These are phyloP conservation scores for Neosilurus mollespiculum DNA, from an alignment of 2,797 vertebrate genomes.

Conservation along the genomic window DNA sequence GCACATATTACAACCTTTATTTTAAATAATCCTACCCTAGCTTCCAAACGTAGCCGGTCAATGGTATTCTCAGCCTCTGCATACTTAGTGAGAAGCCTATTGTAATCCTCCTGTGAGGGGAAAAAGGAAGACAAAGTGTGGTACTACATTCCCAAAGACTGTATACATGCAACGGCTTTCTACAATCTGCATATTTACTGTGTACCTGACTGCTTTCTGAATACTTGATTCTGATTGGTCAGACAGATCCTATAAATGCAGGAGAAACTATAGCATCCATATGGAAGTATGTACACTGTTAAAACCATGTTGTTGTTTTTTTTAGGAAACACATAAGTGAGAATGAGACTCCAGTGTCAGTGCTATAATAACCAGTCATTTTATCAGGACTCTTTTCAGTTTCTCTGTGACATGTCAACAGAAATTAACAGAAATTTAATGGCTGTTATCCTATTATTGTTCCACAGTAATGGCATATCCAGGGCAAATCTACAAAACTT, in stretches of 20 bases:
- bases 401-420: background rate
- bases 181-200: background rate
- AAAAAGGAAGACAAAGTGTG: background rate
- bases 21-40: conserved; percentile 78
- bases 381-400: background rate
- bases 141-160: background rate
- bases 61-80: conserved; percentile 95
- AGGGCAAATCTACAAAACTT: too few species aligned
- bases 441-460: too few species aligned
- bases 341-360: background rate
- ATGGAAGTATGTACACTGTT: too few species aligned
- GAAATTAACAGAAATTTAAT: too few species aligned
- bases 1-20: background rate
- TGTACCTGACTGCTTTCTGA: background rate
- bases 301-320: too few species aligned
- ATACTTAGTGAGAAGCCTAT: conserved; percentile 88
- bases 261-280: too few species aligned
- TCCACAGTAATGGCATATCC: too few species aligned
- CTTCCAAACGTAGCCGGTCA: conserved; percentile 87
- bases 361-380: background rate
- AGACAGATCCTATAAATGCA: background rate
- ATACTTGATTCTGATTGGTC: background rate
- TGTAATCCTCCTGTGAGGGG: conserved; percentile 83
- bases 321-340: too few species aligned
- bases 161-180: background rate